phyloP scores from a whole-genome alignment of 1,140 invertebrate species.

The Protaetia brevitarsis region DNA sequence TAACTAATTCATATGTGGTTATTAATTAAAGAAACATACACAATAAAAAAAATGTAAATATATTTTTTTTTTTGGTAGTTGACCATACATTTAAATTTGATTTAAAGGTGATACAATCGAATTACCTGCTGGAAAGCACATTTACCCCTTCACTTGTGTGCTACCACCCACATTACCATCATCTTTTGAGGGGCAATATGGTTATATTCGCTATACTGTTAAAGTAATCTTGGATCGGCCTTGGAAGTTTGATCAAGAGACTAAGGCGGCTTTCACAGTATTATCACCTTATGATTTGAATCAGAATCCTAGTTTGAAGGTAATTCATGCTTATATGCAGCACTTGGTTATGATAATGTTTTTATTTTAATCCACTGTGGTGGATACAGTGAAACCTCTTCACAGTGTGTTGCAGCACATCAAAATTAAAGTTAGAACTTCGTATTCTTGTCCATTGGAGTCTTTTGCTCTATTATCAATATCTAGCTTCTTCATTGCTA shows the following conservation, averaged over 20 bases:
- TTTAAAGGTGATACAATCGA: conserved; percentile 65
- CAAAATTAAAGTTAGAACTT: no score
- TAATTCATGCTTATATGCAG: no score
- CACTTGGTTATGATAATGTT: no score
- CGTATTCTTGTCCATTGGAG: no score
- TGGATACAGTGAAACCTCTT: no score
- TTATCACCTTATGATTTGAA: conserved; percentile 83
- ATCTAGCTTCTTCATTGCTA: no score
- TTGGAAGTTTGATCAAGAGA: conserved; percentile 84
- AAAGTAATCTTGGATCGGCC: conserved; percentile 79
- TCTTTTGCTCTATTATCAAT: no score
- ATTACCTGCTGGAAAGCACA: conserved; percentile 65
- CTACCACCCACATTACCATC: conserved; percentile 69
- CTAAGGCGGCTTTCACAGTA: conserved; percentile 80
- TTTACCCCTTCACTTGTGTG: conserved; percentile 69
- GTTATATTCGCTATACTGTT: conserved; percentile 76
- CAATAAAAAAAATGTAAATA: no score
- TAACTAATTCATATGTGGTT: no score
- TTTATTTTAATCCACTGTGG: not conserved
- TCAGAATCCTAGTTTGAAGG: conserved; percentile 58
- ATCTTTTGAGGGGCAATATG: conserved; percentile 82
- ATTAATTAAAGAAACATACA: no score
- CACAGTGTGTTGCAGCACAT: not conserved
- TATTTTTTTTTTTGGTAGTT: no score
- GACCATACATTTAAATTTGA: conserved; percentile 29